A percentile compares a stretch with the other conserved stretches of the same genome.
These are phyloP conservation scores for Malurus elegans DNA, from an alignment of 2,113 vertebrate species.

Conservation along the genomic window DNA sequence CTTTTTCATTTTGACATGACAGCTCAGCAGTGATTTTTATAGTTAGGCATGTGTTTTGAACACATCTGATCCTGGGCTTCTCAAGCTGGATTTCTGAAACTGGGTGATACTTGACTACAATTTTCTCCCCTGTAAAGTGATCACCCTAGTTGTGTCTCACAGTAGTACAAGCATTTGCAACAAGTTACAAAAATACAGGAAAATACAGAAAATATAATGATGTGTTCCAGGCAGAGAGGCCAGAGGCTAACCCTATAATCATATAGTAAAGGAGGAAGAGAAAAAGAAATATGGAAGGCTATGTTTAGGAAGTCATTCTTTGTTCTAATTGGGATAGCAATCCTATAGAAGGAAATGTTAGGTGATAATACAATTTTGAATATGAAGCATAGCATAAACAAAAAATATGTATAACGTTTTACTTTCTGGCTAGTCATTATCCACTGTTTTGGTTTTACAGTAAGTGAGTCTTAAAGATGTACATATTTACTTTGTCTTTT, in stretches of 20 bases:
- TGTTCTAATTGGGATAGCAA: not conserved
- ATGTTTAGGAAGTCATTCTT: not conserved
- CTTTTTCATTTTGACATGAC: not conserved
- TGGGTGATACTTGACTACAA: not conserved
- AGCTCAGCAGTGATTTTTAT: not conserved
- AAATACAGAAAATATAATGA: not conserved
- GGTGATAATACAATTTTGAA: not conserved
- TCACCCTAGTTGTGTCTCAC: not conserved
- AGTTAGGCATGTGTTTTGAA: not conserved
- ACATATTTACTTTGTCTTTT: not conserved
- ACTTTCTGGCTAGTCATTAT: not conserved
- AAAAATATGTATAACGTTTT: not conserved
- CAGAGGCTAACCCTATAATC: not conserved
- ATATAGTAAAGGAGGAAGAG: not conserved
- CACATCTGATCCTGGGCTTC: not conserved
- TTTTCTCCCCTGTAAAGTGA: not conserved
- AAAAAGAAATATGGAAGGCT: not conserved
- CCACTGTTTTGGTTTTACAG: not conserved
- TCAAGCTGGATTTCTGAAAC: not conserved
- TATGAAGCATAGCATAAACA: not conserved
- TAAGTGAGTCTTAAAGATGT: not conserved
- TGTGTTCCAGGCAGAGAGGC: rapidly evolving
- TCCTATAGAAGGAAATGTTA: not conserved
- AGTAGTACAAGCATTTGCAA: not conserved
- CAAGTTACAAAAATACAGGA: not conserved